Conservation (phyloP, 2,113 vertebrate species). For the Eurystomus gularis region DNA sequence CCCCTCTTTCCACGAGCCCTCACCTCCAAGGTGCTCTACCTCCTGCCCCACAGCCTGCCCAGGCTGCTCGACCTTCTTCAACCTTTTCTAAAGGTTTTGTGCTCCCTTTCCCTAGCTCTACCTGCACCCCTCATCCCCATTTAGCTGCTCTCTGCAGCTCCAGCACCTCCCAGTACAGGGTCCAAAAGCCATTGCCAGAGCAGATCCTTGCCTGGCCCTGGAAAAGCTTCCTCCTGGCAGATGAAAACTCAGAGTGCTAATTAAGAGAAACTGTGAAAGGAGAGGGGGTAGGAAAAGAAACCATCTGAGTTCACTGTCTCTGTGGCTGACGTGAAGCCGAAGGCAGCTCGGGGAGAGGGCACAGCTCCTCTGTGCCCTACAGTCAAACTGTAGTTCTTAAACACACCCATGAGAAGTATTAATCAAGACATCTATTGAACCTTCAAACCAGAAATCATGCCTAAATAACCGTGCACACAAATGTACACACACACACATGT, state of each 20-base stretch:
- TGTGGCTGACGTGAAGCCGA: not conserved
- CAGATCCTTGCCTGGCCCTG: not conserved
- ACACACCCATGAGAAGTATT: not conserved
- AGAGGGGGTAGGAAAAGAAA: not conserved
- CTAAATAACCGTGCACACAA: not conserved
- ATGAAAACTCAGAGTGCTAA: not conserved
- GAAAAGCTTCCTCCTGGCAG: not conserved
- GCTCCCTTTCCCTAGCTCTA: not conserved
- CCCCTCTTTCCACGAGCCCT: not conserved
- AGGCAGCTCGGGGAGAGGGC: not conserved
- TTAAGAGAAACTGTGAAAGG: not conserved
- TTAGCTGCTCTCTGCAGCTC: not conserved
- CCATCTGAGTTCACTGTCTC: not conserved
- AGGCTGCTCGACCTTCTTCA: not conserved
- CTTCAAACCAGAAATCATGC: not conserved
- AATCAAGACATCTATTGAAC: not conserved
- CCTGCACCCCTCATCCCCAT: not conserved
- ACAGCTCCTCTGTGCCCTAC: not conserved
- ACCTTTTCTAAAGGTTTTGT: not conserved
- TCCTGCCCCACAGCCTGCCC: not conserved
- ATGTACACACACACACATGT: rapidly evolving
- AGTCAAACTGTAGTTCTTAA: not conserved
- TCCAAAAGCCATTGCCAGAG: not conserved
- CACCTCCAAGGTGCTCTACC: not conserved
- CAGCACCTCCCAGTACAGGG: not conserved